phyloP scores from a whole-genome alignment of 2,113 vertebrate genomes.

The Grammomys dolichurus region DNA sequence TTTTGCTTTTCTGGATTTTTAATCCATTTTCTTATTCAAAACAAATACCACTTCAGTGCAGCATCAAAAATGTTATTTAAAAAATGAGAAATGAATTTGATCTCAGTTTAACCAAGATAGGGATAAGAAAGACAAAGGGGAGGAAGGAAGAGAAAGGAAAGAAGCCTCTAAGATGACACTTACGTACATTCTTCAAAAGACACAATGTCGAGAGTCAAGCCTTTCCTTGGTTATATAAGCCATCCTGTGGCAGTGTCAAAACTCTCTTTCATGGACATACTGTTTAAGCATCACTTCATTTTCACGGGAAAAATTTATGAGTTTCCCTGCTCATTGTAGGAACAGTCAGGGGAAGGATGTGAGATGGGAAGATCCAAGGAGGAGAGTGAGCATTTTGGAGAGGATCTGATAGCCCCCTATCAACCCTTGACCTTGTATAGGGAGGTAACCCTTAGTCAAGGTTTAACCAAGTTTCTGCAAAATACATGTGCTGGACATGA shows the following conservation, averaged over 20 bases:
- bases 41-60: neutral
- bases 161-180: neutral
- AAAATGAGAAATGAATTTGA: constrained; percentile 2
- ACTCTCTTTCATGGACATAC: neutral
- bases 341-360: neutral
- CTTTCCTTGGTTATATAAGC: constrained; percentile 9
- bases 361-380: neutral
- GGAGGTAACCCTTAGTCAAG: constrained; percentile 47
- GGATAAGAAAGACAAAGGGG: neutral
- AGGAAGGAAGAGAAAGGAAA: neutral
- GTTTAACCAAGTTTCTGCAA: constrained; percentile 77
- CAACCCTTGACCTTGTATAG: neutral
- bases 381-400: neutral
- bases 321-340: neutral
- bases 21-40: neutral
- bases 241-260: neutral
- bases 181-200: neutral
- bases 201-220: neutral
- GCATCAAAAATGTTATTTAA: neutral
- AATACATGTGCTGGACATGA: constrained; percentile 73
- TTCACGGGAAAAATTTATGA: neutral
- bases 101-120: neutral
- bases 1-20: neutral
- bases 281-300: neutral
- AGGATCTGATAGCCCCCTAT: neutral